Percentiles rank a stretch among this genome's conserved stretches.
These are phyloP conservation scores for Melinopterus prodromus DNA, from an alignment of 2,888 invertebrate genomes.

Conservation along the genomic window DNA sequence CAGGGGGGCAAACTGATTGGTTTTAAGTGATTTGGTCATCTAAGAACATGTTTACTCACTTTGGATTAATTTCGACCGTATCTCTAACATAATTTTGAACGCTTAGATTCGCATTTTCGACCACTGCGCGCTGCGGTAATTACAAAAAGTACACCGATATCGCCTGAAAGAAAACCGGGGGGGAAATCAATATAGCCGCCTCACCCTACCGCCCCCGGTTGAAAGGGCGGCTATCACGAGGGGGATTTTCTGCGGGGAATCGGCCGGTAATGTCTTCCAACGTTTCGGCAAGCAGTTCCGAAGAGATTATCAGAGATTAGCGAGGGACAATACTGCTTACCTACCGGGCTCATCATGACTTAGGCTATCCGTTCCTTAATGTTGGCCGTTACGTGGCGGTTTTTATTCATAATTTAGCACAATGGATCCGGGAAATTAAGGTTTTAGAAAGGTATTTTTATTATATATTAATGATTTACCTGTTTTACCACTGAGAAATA, in stretches of 20 bases:
- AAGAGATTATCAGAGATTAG: constrained; percentile 25
- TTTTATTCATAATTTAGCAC: background rate
- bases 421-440: background rate
- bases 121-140: background rate
- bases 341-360: constrained; percentile 15
- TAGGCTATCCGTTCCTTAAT: constrained; percentile 7
- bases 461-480: too few species aligned
- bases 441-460: background rate
- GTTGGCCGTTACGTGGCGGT: background rate
- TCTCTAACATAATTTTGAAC: too few species aligned
- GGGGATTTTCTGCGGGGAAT: constrained; percentile 18
- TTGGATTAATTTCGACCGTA: too few species aligned
- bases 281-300: constrained; percentile 21
- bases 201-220: background rate
- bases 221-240: background rate
- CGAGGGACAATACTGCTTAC: constrained; percentile 21
- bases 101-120: too few species aligned
- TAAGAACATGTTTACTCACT: too few species aligned
- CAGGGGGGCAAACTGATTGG: too few species aligned
- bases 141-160: constrained; percentile 20
- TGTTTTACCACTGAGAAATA: too few species aligned
- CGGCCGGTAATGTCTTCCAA: background rate
- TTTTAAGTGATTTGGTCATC: too few species aligned
- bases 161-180: constrained; percentile 6
- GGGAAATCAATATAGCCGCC: constrained; percentile 17